phyloP scores from a whole-genome alignment of 1,140 invertebrate species.

The Hydropsyche tenuis region DNA sequence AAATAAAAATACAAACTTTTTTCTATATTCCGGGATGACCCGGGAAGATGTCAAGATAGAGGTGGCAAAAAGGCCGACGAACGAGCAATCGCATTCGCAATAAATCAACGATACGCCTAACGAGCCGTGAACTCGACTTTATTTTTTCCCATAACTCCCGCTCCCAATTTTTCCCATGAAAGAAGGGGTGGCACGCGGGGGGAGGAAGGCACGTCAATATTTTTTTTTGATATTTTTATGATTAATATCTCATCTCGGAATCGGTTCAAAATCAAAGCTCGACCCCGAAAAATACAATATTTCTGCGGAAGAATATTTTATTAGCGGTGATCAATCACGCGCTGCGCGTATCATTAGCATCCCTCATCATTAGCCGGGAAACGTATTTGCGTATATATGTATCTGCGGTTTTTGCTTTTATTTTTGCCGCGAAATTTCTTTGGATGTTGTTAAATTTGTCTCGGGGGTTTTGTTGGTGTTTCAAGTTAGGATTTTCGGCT shows the following conservation, averaged over 20 bases:
- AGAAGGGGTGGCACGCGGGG: too few species aligned
- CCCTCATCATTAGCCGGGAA: slow-evolving; percentile 11
- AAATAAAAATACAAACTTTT: background rate
- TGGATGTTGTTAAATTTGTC: background rate
- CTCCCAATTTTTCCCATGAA: slow-evolving; percentile 8
- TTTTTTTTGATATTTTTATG: slow-evolving; percentile 29
- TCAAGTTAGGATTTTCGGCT: too few species aligned
- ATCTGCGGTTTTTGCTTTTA: background rate
- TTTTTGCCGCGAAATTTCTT: background rate
- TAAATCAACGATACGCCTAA: slow-evolving; percentile 47
- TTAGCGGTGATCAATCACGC: slow-evolving; percentile 34
- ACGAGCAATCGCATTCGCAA: slow-evolving; percentile 37
- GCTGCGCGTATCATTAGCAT: slow-evolving; percentile 29
- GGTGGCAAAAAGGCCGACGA: slow-evolving; percentile 9
- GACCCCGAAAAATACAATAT: slow-evolving; percentile 6
- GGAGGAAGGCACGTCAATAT: slow-evolving; percentile 35
- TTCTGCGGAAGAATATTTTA: slow-evolving; percentile 36
- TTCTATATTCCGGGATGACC: background rate
- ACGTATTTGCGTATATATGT: background rate
- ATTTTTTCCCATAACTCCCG: background rate
- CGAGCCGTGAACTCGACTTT: slow-evolving; percentile 43
- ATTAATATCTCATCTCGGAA: slow-evolving; percentile 36
- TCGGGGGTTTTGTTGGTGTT: background rate
- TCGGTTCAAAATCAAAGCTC: slow-evolving; percentile 30
- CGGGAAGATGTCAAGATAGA: slow-evolving; percentile 14